Evolutionary conservation across 2,797 vertebrate species (phyloP).

Genomic region (Sebastes itinus): DNA sequence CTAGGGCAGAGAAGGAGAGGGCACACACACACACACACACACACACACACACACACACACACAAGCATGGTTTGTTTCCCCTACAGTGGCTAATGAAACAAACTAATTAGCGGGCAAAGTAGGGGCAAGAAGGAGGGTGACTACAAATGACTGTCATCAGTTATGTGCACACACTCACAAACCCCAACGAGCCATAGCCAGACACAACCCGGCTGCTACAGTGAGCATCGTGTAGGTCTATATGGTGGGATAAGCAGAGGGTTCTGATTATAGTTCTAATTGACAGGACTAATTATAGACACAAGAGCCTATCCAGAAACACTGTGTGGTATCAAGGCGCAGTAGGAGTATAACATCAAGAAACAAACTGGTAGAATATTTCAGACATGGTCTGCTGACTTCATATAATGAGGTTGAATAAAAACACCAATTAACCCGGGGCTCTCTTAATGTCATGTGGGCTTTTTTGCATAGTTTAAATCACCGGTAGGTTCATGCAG

Average conservation of each 20-base stretch:
- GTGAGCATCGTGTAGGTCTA: constrained; percentile 5
- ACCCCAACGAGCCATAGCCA: not conserved
- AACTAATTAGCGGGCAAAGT: constrained; percentile 60
- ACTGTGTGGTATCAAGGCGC: constrained; percentile 23
- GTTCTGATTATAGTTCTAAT: constrained; percentile 16
- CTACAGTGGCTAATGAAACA: constrained; percentile 59
- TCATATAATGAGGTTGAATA: constrained; percentile 5
- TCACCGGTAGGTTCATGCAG: not conserved
- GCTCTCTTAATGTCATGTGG: constrained; percentile 20
- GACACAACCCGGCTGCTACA: constrained; percentile 7
- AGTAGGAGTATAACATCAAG: not conserved
- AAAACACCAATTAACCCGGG: constrained; percentile 12
- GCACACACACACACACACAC: constrained; percentile 13
- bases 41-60: constrained; percentile 22
- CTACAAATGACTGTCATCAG: constrained; percentile 54
- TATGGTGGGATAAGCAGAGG: not conserved
- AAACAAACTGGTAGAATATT: not conserved
- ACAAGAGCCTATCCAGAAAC: constrained; percentile 14
- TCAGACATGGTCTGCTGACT: not conserved
- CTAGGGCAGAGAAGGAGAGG: constrained; percentile 17
- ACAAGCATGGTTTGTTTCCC: constrained; percentile 31
- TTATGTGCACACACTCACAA: constrained; percentile 1
- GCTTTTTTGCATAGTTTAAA: constrained; percentile 37
- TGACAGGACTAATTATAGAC: constrained; percentile 48
- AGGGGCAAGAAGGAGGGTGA: constrained; percentile 32